Evolutionary conservation across 2,797 vertebrate genomes (phyloP).

Genomic region (Hyperoplus lanceolatus): DNA sequence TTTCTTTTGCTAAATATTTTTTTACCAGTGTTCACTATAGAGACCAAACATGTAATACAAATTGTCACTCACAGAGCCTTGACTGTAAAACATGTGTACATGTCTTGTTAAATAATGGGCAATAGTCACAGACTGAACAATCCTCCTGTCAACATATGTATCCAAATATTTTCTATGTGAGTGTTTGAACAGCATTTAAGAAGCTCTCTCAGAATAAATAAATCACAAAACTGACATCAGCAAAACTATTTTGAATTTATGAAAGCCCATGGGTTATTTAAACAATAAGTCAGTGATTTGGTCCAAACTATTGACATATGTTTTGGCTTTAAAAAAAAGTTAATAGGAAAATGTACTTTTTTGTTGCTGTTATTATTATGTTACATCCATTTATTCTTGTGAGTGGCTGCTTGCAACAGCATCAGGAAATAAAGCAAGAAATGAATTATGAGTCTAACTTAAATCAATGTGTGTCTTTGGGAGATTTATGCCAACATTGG

Average conservation of each 20-base stretch:
- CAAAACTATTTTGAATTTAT: conserved; percentile 42
- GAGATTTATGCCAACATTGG: conserved; percentile 9
- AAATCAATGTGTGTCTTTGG: background rate
- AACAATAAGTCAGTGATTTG: background rate
- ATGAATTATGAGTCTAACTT: conserved; percentile 19
- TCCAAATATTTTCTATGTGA: conserved; percentile 28
- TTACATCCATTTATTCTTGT: background rate
- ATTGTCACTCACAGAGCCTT: background rate
- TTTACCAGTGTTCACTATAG: background rate
- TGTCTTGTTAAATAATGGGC: conserved; percentile 23
- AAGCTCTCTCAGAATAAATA: conserved; percentile 34
- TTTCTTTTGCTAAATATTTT: background rate
- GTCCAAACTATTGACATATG: background rate
- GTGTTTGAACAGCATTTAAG: conserved; percentile 16
- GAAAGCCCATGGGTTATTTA: conserved; percentile 1
- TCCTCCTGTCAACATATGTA: background rate
- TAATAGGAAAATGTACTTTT: background rate
- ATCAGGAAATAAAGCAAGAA: conserved; percentile 19
- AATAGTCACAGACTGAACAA: conserved; percentile 10
- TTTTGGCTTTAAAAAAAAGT: background rate
- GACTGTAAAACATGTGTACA: conserved; percentile 7
- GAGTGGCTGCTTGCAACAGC: background rate
- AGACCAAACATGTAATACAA: background rate
- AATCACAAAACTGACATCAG: conserved; percentile 35
- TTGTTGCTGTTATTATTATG: background rate